A percentile compares a stretch with the other conserved stretches of the same genome.
Conservation (phyloP, 2,888 invertebrate genomes). For the Lithophane semibrunnea region DNA sequence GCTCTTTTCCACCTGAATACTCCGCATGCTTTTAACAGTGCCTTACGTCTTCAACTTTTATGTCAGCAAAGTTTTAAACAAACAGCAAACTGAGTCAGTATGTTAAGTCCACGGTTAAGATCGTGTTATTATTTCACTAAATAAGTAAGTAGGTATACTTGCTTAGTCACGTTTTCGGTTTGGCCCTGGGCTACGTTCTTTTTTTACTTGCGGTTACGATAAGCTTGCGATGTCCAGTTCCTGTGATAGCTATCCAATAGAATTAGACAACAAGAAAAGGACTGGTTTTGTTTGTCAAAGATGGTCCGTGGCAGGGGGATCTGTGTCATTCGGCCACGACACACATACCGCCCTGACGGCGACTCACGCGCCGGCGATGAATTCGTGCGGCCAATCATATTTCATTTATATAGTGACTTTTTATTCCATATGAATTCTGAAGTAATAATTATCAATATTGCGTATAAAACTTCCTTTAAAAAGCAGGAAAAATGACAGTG, state of each 20-base stretch:
- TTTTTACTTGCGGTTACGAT: conserved; percentile 23
- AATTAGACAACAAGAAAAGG: conserved; percentile 73
- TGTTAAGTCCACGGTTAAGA: conserved; percentile 40
- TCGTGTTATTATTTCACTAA: conserved; percentile 38
- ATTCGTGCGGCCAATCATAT: conserved; percentile 73
- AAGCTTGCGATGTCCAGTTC: conserved; percentile 45
- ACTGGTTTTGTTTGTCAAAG: conserved; percentile 80
- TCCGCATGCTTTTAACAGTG: neutral
- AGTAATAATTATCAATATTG: neutral
- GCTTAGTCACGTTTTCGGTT: conserved; percentile 35
- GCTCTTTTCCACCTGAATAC: neutral
- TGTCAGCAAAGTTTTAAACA: conserved; percentile 6
- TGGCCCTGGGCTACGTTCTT: neutral
- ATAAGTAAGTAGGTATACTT: conserved; percentile 5
- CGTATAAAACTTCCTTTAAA: neutral
- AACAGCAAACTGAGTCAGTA: conserved; percentile 26
- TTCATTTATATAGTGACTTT: conserved; percentile 45
- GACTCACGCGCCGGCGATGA: conserved; percentile 77
- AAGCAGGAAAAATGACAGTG: neutral
- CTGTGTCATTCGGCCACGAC: conserved; percentile 88
- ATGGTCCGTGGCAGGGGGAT: conserved; percentile 79
- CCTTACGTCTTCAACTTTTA: neutral
- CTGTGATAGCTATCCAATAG: conserved; percentile 58
- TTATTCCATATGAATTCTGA: conserved; percentile 31
- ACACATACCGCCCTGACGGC: conserved; percentile 81